Evolutionary conservation across 37 sponge, comb jelly and placozoan genomes (phyloP), one percentile per base, ranked within the genome.

Genomic region (Halichondria panicea): DNA sequence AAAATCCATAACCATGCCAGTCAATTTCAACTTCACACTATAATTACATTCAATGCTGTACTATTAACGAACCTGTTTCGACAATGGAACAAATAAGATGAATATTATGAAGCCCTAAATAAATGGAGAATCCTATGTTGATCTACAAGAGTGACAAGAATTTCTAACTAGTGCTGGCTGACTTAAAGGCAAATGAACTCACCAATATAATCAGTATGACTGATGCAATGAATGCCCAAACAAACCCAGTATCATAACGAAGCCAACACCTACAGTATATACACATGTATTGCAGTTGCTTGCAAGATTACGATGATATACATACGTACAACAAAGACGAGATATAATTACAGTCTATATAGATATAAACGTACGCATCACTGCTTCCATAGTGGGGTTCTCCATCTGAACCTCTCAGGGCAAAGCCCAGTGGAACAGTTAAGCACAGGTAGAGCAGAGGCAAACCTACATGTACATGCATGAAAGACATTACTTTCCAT

Each of bases 201-300:
- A 89, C 90, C 59, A 84, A 34, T 34, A 89, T 75, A 22, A 89
- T 84, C 25, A 89, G 48, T 3, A 89, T 39, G 11, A 89, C 90
- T 24, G 90, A 85, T 56, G 68, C 55, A 63, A 80, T 75, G 65
- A 84, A 84, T 18, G 81, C 80, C 83, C 84, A 80, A 40, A 89
- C 37, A 37, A 89, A 89, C 27, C 70, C 52, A 30, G 82, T 81
- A 34, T 70, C 65, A 69, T 69, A 79, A 12, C 77, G 74, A 55
- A 89, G 52, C 85, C 84, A 89, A 59, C 90, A 89, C 32, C 90
- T 89, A 31, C 34, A 82, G 24, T 58, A n/a, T 45, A 27, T 13
- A 28, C n/a, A 44, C 62, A 80, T 25, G 64, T 34, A 30, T 7
- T 30, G 15, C 15, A 18, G 11, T 15, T 48, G 11, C 52, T 30